Evolutionary conservation across 1,140 invertebrate species (phyloP), one percentile per base, ranked within the genome.

Genomic region (Apis laboriosa): DNA sequence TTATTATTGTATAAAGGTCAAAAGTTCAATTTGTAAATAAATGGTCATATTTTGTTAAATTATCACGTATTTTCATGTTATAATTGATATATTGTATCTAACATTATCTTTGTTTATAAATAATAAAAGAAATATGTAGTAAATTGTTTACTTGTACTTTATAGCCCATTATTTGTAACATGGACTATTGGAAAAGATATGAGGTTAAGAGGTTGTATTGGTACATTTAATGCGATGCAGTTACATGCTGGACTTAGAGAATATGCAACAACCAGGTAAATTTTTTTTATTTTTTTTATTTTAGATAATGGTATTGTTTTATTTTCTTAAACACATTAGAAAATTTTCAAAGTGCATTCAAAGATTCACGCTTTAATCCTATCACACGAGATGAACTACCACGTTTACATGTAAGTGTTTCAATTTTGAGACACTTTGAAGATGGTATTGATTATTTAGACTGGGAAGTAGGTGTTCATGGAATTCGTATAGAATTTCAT

Each of bases 391-490:
- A 99, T 64, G 99, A 99, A 94, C 96, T 99, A 91, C 96, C 97
- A 0, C 96, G 97, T 85, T 96, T 99, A 51, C 97, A 98, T 82
- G 99, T 99, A 11, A 98, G 98, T 55, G 99, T 99, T 24, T 99
- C 98, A 28, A 98, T 99, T 90, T 95, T 99, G 78, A 95, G 97
- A 70, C 96, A 98, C 94, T 99, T 99, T 94, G 99, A 99, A 94
- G 98, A 99, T 92, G 99, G 97, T 1, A 95, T 95, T 67, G 97
- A 99, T 92, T 99, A 98, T 94, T 95, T 99, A 85, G 99, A 99
- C 94, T 99, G 99, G 99, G 97, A 98, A 95, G 96, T 99, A 77
- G 99, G 99, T 24, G 96, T 97, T 61, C 99, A 99, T 94, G 99
- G 99, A 51, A 99, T 99, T 90, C 96, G 99, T 71, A 99, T 99